phyloP scores from a whole-genome alignment of 2,888 invertebrate species.

The Gymnosoma rotundatum region DNA sequence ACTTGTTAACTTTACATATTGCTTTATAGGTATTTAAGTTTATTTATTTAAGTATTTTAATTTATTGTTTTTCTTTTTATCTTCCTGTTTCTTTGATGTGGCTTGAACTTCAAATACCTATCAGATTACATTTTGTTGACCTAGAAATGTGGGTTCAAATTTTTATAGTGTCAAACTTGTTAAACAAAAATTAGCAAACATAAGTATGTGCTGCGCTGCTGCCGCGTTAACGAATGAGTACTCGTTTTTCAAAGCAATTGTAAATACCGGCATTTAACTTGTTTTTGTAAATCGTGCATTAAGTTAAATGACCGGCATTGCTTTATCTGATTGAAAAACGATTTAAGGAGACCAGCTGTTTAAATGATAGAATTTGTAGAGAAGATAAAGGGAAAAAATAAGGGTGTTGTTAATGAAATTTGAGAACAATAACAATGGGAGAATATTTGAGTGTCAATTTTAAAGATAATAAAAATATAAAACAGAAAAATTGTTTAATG shows the following conservation, averaged over 20 bases:
- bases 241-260: constrained; percentile 7
- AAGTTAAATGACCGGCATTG: background rate
- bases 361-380: too few species aligned
- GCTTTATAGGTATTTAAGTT: constrained; percentile 9
- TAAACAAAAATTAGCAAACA: background rate
- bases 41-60: background rate
- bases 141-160: constrained; percentile 17
- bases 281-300: background rate
- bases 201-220: background rate
- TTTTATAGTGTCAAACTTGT: constrained; percentile 21
- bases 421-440: too few species aligned
- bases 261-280: constrained; percentile 47
- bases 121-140: constrained; percentile 35
- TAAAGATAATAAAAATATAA: too few species aligned
- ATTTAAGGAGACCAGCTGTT: constrained; percentile 14
- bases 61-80: constrained; percentile 4
- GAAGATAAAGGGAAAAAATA: too few species aligned
- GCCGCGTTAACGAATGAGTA: background rate
- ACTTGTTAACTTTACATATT: too few species aligned
- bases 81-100: constrained; percentile 8
- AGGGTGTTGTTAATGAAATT: too few species aligned
- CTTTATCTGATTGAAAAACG: background rate
- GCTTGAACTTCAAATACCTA: constrained; percentile 20
- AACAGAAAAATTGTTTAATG: too few species aligned
- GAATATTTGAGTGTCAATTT: too few species aligned